A percentile compares a stretch with the other conserved stretches of the same genome.
Evolutionary conservation across 2,888 invertebrate species (phyloP).

Genomic region (Orthonevra nobilis): DNA sequence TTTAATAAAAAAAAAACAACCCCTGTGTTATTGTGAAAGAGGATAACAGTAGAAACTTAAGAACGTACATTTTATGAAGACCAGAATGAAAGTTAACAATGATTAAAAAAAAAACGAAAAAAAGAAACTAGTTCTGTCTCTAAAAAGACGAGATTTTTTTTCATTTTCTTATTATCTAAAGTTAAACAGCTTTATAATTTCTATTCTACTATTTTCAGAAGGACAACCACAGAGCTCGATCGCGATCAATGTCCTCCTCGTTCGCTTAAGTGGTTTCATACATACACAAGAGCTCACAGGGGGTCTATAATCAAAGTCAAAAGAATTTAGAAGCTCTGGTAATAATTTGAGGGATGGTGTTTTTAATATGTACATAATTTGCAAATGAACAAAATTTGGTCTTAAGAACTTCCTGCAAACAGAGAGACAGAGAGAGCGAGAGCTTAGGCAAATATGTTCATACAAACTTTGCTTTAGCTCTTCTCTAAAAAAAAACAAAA

Average conservation of each 20-base stretch:
- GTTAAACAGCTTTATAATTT: constrained; percentile 57
- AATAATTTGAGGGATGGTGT: constrained; percentile 56
- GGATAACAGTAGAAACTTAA: constrained; percentile 16
- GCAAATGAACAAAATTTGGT: constrained; percentile 45
- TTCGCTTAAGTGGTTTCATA: too few relatives aligned
- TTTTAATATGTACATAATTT: constrained; percentile 15
- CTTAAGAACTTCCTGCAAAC: constrained; percentile 15
- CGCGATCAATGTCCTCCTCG: too few relatives aligned
- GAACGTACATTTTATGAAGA: constrained; percentile 32
- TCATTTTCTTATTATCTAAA: constrained; percentile 43
- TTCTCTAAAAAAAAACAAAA: too few relatives aligned
- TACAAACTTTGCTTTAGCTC: constrained; percentile 50
- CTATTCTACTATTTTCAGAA: constrained; percentile 64
- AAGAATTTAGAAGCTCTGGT: constrained; percentile 44
- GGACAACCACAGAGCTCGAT: constrained; percentile 17
- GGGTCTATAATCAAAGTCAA: constrained; percentile 45
- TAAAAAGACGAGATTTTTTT: constrained; percentile 29
- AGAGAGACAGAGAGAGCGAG: too few relatives aligned
- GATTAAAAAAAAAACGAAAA: too few relatives aligned
- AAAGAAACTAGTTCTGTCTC: constrained; percentile 61
- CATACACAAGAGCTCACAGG: constrained; percentile 10
- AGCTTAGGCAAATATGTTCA: constrained; percentile 54
- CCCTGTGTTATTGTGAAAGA: constrained; percentile 56
- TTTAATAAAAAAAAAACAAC: constrained; percentile 26
- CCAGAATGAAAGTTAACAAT: constrained; percentile 50